These are phyloP conservation scores for Dendrolimus kikuchii DNA, from an alignment of 1,140 invertebrate genomes.

Conservation along the genomic window DNA sequence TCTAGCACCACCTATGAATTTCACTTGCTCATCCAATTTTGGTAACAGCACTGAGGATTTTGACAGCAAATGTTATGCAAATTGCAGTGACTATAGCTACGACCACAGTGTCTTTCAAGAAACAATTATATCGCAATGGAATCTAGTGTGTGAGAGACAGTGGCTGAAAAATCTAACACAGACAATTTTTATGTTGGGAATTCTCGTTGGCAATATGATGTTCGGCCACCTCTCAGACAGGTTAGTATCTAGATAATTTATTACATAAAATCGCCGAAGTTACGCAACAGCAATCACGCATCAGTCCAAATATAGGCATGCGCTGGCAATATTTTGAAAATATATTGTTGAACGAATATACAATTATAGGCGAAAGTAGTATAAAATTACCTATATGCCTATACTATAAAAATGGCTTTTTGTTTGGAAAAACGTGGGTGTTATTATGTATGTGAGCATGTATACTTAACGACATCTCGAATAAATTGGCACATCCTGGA, in stretches of 20 bases:
- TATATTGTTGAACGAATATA: too few species aligned
- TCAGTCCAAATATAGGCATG: too few species aligned
- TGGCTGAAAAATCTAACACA: constrained; percentile 81
- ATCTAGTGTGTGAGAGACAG: constrained; percentile 78
- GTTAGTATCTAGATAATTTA: constrained; percentile 59
- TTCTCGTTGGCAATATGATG: constrained; percentile 79
- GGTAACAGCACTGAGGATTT: constrained; percentile 34
- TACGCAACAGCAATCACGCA: background rate
- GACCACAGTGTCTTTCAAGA: constrained; percentile 77
- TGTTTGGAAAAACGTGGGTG: too few species aligned
- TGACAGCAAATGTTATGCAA: constrained; percentile 45
- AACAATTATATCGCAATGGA: constrained; percentile 83
- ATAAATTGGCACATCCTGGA: constrained; percentile 47
- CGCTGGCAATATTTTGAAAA: too few species aligned
- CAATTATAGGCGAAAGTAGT: too few species aligned
- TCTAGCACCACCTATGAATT: constrained; percentile 74
- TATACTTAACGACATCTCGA: constrained; percentile 11
- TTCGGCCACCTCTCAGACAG: constrained; percentile 84
- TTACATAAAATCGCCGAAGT: background rate
- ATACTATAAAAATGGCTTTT: too few species aligned
- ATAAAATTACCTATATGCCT: too few species aligned
- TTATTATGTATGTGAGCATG: background rate
- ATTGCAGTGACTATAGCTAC: constrained; percentile 74
- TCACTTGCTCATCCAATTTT: constrained; percentile 33
- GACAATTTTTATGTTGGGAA: constrained; percentile 83